Percentiles rank a stretch among this genome's conserved stretches.
These are phyloP conservation scores for Deroplatys truncata DNA, from an alignment of 2,888 invertebrate genomes.

Conservation along the genomic window DNA sequence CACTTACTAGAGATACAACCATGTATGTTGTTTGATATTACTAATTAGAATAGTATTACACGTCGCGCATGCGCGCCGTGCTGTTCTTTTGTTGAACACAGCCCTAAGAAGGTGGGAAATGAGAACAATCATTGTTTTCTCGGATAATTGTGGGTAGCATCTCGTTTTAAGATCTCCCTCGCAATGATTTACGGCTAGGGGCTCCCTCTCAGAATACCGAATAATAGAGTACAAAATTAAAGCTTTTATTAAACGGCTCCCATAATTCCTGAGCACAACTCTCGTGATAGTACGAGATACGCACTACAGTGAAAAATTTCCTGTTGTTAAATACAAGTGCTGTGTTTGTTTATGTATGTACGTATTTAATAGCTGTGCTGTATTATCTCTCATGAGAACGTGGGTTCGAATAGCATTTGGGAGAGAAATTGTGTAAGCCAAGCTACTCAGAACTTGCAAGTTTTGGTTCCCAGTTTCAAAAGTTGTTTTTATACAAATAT, in stretches of 20 bases:
- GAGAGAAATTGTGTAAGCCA: too few relatives aligned
- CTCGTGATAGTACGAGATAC: background rate
- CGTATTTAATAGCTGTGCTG: background rate
- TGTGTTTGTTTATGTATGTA: background rate
- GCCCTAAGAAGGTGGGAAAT: background rate
- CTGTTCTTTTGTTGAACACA: too few relatives aligned
- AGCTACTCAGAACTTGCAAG: too few relatives aligned
- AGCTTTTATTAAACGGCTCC: background rate
- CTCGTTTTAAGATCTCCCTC: background rate
- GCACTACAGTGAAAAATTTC: background rate
- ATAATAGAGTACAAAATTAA: background rate
- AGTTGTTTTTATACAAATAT: too few relatives aligned
- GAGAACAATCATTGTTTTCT: background rate
- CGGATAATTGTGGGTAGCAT: background rate
- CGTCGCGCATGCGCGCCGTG: too few relatives aligned
- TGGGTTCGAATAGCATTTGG: background rate
- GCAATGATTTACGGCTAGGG: background rate
- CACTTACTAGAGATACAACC: too few relatives aligned
- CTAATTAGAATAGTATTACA: too few relatives aligned
- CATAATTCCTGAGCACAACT: background rate
- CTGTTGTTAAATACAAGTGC: too few relatives aligned
- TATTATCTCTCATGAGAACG: background rate
- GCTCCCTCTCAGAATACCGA: background rate
- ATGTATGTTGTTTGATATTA: too few relatives aligned
- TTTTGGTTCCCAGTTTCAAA: too few relatives aligned